Evolutionary conservation across 2,113 vertebrate genomes (phyloP).

Genomic region (Emydura subglobosa): DNA sequence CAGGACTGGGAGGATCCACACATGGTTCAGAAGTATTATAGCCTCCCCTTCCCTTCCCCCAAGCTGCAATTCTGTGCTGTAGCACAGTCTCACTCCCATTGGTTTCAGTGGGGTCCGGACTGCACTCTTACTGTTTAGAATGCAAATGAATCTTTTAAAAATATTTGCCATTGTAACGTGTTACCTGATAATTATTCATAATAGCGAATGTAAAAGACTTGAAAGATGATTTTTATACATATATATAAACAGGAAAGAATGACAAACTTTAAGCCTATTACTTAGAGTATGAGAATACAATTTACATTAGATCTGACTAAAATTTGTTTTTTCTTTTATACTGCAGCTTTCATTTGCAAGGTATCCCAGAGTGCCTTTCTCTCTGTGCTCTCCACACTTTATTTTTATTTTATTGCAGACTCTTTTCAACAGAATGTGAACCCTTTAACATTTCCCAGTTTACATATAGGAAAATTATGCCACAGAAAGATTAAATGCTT

Average conservation of each 20-base stretch:
- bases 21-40: neutral
- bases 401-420: neutral
- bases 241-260: neutral
- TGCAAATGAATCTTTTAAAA: neutral
- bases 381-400: neutral
- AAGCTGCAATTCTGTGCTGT: neutral
- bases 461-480: conserved; percentile 42
- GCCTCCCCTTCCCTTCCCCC: neutral
- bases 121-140: neutral
- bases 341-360: neutral
- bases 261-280: neutral
- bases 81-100: neutral
- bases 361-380: neutral
- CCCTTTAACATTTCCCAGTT: neutral
- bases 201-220: too few relatives aligned
- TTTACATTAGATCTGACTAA: neutral
- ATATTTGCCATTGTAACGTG: neutral
- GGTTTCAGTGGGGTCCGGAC: neutral
- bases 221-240: too few relatives aligned
- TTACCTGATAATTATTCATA: neutral
- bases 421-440: conserved; percentile 7
- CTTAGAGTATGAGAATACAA: neutral
- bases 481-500: conserved; percentile 39
- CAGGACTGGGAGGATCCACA: neutral
- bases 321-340: neutral